Percentiles rank a stretch among this genome's conserved stretches.
Evolutionary conservation across 2,113 vertebrate genomes (phyloP).

Genomic region (Danionella cerebrum): DNA sequence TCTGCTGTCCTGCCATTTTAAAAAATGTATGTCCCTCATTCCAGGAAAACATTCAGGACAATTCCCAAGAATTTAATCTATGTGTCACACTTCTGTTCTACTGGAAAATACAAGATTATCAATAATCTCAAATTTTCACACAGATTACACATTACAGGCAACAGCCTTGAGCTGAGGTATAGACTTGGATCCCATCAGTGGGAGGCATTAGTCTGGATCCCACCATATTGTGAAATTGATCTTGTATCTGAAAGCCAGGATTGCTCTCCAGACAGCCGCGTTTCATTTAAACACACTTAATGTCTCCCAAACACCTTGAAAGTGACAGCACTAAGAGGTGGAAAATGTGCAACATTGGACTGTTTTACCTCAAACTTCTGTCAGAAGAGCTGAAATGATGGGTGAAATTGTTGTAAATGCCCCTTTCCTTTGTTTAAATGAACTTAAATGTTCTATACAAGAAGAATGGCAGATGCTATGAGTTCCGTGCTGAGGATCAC

Average conservation of each 20-base stretch:
- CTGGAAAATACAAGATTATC: neutral
- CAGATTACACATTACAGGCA: slow-evolving; percentile 14
- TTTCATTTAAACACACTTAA: slow-evolving; percentile 12
- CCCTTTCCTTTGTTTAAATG: neutral
- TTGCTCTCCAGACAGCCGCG: neutral
- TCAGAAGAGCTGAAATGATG: neutral
- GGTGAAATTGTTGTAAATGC: neutral
- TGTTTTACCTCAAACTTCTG: neutral
- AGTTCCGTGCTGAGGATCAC: neutral
- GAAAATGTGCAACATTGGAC: neutral
- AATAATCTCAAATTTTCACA: slow-evolving; percentile 21
- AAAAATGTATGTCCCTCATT: slow-evolving; percentile 27
- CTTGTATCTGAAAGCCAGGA: slow-evolving; percentile 13
- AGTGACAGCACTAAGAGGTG: neutral
- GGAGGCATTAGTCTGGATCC: slow-evolving; percentile 25
- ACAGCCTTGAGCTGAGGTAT: slow-evolving; percentile 23
- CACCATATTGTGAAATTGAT: slow-evolving; percentile 14
- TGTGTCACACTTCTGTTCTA: slow-evolving; percentile 4
- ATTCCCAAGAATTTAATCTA: slow-evolving; percentile 14
- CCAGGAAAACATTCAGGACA: slow-evolving; percentile 19
- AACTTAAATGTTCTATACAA: neutral
- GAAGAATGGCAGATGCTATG: neutral
- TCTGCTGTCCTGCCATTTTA: slow-evolving; percentile 5
- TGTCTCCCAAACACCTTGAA: slow-evolving; percentile 7
- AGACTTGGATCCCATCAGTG: slow-evolving; percentile 26